Evolutionary conservation across 2,797 vertebrate genomes (phyloP).

Genomic region (Leontopithecus rosalia): DNA sequence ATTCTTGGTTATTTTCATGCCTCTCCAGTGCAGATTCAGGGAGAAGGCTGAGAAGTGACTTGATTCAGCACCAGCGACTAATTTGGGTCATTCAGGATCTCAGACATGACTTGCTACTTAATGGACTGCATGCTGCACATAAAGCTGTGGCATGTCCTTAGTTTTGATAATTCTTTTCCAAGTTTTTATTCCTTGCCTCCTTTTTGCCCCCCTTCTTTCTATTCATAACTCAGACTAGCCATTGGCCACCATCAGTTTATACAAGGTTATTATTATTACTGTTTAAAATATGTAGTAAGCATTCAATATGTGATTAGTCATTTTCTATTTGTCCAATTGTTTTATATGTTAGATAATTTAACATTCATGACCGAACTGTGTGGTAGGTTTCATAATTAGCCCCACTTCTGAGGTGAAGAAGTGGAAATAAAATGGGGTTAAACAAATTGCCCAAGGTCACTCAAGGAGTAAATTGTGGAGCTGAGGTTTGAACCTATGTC

Average conservation of each 20-base stretch:
- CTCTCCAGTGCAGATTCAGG: not conserved
- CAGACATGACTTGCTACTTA: not conserved
- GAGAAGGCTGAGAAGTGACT: not conserved
- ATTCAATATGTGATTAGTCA: not conserved
- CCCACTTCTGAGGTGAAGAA: not conserved
- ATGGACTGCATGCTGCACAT: not conserved
- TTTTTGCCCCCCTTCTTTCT: not conserved
- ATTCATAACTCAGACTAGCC: not conserved
- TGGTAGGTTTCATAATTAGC: not conserved
- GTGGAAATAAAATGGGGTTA: not conserved
- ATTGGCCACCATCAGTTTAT: not conserved
- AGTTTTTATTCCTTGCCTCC: not conserved
- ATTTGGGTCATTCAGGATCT: not conserved
- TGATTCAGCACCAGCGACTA: not conserved
- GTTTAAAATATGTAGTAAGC: not conserved
- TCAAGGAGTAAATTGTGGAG: not conserved
- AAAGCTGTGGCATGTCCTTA: not conserved
- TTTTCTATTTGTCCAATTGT: not conserved
- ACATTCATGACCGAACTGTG: not conserved
- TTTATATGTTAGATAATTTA: not conserved
- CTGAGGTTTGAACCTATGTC: not conserved
- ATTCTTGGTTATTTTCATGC: not conserved
- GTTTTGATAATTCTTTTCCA: not conserved
- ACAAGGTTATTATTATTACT: not conserved
- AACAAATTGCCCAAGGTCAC: not conserved